Evolutionary conservation across 2,797 vertebrate genomes (phyloP).

Genomic region (Anas flavirostris): DNA sequence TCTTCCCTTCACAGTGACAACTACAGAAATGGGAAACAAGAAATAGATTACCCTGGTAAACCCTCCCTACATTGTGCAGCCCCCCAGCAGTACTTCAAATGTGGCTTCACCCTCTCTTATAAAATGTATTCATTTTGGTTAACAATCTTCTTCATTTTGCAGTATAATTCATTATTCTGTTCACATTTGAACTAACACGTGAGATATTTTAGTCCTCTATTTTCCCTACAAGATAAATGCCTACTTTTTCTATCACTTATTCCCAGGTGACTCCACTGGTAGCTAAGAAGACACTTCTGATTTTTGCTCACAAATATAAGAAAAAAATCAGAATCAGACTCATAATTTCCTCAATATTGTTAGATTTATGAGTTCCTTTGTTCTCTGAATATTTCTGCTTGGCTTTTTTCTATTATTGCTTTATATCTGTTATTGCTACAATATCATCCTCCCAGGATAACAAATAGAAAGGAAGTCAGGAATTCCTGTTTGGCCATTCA

Average conservation of each 20-base stretch:
- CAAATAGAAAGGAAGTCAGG: conserved; percentile 4
- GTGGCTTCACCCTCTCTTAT: rapidly evolving
- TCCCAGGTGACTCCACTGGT: neutral
- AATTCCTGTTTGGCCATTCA: neutral
- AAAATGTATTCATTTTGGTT: neutral
- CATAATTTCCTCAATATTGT: neutral
- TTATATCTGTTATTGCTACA: neutral
- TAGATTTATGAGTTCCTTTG: neutral
- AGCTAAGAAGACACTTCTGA: neutral
- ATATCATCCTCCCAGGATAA: neutral
- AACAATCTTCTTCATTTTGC: neutral
- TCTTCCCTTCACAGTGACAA: neutral
- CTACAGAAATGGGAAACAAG: neutral
- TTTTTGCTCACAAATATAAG: neutral
- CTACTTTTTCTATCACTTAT: neutral
- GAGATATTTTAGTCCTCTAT: neutral
- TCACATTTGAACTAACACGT: neutral
- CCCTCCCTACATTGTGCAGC: neutral
- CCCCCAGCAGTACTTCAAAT: neutral
- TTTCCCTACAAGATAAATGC: neutral
- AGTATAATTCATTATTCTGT: neutral
- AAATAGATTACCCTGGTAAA: neutral
- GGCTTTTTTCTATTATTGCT: neutral
- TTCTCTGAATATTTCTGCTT: conserved; percentile 12
- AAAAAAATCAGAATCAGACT: neutral